Conservation (phyloP, 2,888 invertebrate species). For the Mantis religiosa region DNA sequence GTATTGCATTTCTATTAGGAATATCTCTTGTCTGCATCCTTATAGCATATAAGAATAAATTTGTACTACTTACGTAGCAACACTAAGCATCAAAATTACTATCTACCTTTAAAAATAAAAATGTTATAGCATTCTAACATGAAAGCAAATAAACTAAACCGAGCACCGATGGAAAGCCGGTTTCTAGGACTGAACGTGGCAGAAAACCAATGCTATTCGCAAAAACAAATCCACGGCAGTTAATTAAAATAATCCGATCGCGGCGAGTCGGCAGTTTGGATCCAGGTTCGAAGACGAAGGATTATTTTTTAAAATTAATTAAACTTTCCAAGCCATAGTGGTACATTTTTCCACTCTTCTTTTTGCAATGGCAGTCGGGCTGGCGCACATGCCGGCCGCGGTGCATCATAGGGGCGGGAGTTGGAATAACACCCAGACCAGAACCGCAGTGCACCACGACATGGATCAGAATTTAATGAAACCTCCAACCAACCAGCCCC, state of each 20-base stretch:
- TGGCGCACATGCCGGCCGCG: neutral
- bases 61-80: too few relatives aligned
- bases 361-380: neutral
- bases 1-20: too few relatives aligned
- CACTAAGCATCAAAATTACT: too few relatives aligned
- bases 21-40: too few relatives aligned
- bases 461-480: slow-evolving; percentile 19
- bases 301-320: neutral
- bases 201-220: neutral
- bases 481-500: neutral
- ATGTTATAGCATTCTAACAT: too few relatives aligned
- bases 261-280: neutral
- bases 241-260: neutral
- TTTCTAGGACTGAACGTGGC: neutral
- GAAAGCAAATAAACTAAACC: neutral
- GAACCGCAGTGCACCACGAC: neutral
- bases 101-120: too few relatives aligned
- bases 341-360: neutral
- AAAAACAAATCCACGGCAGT: neutral
- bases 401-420: neutral
- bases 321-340: neutral
- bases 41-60: too few relatives aligned
- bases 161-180: neutral
- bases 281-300: neutral
- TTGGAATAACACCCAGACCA: neutral